phyloP scores from a whole-genome alignment of 2,888 invertebrate species.

The Hyposoter dolosus region DNA sequence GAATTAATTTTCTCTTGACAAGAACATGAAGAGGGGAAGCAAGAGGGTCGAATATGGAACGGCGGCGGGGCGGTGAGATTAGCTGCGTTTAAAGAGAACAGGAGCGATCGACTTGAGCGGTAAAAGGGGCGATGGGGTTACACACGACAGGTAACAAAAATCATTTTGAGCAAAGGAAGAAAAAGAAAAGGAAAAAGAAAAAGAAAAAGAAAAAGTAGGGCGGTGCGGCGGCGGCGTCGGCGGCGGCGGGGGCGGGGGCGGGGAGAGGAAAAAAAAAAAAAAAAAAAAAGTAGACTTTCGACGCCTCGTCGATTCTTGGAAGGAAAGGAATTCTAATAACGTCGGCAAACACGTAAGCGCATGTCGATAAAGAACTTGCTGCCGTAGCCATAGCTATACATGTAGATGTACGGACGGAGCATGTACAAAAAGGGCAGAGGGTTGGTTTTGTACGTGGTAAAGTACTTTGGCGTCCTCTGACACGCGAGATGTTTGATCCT shows the following conservation, averaged over 20 bases:
- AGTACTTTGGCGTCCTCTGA: conserved; percentile 43
- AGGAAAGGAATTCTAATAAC: conserved; percentile 73
- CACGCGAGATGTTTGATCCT: conserved; percentile 60
- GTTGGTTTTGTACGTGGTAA: conserved; percentile 28
- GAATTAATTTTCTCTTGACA: conserved; percentile 60
- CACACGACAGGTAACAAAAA: conserved; percentile 55
- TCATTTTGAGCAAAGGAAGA: conserved; percentile 29
- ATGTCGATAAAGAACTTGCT: conserved; percentile 71
- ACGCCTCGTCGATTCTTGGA: conserved; percentile 70
- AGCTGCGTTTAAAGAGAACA: conserved; percentile 45
- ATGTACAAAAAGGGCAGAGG: neutral
- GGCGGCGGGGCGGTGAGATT: neutral
- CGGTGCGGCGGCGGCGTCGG: conserved; percentile 12
- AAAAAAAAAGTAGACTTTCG: conserved; percentile 44
- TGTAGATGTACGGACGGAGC: neutral
- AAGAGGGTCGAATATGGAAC: conserved; percentile 19
- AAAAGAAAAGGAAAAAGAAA: conserved; percentile 7
- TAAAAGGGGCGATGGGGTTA: conserved; percentile 36
- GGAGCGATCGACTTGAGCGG: conserved; percentile 2
- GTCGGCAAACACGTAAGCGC: conserved; percentile 71
- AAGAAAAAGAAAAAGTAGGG: neutral
- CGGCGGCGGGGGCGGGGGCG: conserved; percentile 56
- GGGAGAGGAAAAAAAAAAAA: conserved; percentile 1
- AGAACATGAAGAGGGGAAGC: conserved; percentile 25
- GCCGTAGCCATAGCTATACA: conserved; percentile 69